These are phyloP conservation scores for Elysia crispata DNA, from an alignment of 2,888 invertebrate species.

Conservation along the genomic window DNA sequence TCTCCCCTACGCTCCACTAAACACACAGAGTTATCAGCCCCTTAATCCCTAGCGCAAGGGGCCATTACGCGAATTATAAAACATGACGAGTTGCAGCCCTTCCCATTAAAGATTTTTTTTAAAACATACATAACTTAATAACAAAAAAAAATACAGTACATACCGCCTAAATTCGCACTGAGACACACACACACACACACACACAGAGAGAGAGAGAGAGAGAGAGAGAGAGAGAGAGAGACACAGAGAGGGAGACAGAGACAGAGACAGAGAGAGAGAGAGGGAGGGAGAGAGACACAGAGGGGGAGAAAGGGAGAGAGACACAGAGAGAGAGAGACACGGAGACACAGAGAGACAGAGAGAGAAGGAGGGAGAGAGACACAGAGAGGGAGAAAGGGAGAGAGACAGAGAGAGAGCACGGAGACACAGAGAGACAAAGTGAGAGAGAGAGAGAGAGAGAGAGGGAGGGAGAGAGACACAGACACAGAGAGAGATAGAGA, in stretches of 20 bases:
- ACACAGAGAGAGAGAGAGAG: constrained; percentile 3
- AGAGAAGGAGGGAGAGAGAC: constrained; percentile 12
- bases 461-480: too few relatives aligned
- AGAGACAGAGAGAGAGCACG: not conserved
- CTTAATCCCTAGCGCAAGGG: too few relatives aligned
- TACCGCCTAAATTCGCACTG: too few relatives aligned
- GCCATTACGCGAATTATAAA: too few relatives aligned
- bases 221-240: constrained; percentile 18
- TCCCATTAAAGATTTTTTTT: too few relatives aligned
- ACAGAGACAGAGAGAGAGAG: constrained; percentile 15
- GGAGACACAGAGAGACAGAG: not conserved
- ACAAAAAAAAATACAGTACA: too few relatives aligned
- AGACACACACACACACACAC: not conserved
- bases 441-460: too few relatives aligned
- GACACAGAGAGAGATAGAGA: too few relatives aligned
- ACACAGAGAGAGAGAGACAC: not conserved
- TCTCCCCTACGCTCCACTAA: too few relatives aligned
- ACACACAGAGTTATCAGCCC: too few relatives aligned
- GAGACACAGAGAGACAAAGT: constrained; percentile 10
- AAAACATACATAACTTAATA: too few relatives aligned
- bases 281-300: not conserved
- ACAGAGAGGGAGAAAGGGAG: constrained; percentile 15
- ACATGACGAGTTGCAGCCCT: too few relatives aligned
- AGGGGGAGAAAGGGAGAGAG: not conserved
- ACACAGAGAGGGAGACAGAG: not conserved